Evolutionary conservation across 2,888 invertebrate genomes (phyloP), one percentile per base, ranked within the genome.

Genomic region (Pristionchus exspectatus): DNA sequence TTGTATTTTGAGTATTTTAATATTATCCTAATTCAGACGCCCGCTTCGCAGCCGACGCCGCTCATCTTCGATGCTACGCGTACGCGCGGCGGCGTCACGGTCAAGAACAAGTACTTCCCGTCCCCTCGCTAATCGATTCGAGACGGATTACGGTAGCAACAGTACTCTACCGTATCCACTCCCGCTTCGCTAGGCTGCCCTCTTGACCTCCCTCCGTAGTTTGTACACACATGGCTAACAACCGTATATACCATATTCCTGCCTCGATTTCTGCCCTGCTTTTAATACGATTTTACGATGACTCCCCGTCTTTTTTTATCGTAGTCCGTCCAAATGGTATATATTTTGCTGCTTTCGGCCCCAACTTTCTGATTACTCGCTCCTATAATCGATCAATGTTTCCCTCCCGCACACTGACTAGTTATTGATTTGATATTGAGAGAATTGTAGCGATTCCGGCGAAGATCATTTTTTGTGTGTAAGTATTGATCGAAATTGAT

Each of bases 61-160:
- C 81, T 85, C 33, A 85, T 59, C 56, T 85, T 85, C 33, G 59
- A 85, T 21, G 74, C 33, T 4, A 44, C n/a, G 24, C 50, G 50
- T 12, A 85, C 24, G n/a, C n/a, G 84, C 84, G 83, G 54, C 83
- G 59, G 84, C 21, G 84, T 56, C 59, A 24, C 38, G 14, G 33
- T 50, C 50, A 83, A 83, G 81, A 14, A 10, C 44, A 85, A 85
- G 84, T 85, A 85, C 84, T 85, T 85, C 50, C 59, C 84, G 30
- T 85, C 84, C 30, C 84, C 84, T 30, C 16, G 50, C 27, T 50
- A 54, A n/a, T 81, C 81, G n/a, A 72, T 30, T 44, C 33, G 74
- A 9, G 18, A 5, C 0, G 44, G 81, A 54, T 33, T 81, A 81
- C 81, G n/a, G 81, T 81, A 81, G 14, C n/a, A 10, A 24, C 27